These are phyloP conservation scores for Lepidurus packardi DNA, from an alignment of 1,140 invertebrate genomes.

Conservation along the genomic window DNA sequence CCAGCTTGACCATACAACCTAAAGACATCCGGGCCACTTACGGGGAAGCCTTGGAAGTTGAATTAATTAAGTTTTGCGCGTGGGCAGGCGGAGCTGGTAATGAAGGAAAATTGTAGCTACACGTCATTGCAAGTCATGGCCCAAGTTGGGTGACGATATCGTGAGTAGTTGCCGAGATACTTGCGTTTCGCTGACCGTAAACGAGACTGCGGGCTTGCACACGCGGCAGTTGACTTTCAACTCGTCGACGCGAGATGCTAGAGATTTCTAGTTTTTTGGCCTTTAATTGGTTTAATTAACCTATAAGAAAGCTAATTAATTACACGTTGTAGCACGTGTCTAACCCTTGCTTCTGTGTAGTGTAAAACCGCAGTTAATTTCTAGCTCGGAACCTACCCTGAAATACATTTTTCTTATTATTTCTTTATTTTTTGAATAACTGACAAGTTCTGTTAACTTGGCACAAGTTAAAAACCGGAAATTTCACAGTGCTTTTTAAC, in stretches of 20 bases:
- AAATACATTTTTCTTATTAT: no score
- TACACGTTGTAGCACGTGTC: no score
- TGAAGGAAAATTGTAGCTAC: background rate
- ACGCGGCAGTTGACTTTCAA: background rate
- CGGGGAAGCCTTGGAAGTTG: no score
- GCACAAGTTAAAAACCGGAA: background rate
- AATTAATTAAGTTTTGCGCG: background rate
- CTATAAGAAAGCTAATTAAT: background rate
- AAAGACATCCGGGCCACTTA: no score
- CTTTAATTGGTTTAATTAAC: background rate
- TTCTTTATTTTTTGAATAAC: no score
- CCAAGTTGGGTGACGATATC: background rate
- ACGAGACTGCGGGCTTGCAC: background rate
- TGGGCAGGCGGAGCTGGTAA: background rate
- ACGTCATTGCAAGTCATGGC: constrained; percentile 1
- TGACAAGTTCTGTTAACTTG: no score
- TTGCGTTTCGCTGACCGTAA: background rate
- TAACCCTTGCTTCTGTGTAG: no score
- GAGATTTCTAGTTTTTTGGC: background rate
- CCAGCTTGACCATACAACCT: no score
- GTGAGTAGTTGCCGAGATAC: background rate
- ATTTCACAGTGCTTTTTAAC: background rate
- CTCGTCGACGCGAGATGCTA: background rate
- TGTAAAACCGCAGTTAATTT: no score
- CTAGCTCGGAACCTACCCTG: no score